These are phyloP conservation scores for Mergus octosetaceus DNA, from an alignment of 2,797 vertebrate genomes.

Conservation along the genomic window DNA sequence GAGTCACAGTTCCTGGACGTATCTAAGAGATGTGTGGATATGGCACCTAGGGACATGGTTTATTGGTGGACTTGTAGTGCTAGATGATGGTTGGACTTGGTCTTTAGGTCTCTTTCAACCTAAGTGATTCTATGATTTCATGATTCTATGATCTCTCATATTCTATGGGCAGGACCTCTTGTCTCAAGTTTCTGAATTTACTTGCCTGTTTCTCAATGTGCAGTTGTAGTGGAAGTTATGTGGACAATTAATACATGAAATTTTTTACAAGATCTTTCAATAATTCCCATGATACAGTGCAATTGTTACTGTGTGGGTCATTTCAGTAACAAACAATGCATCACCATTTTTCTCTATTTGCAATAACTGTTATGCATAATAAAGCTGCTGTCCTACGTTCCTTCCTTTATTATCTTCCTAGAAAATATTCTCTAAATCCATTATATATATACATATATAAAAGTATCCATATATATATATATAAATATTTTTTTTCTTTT, in stretches of 20 bases:
- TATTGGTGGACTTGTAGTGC: background rate
- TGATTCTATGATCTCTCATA: background rate
- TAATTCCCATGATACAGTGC: background rate
- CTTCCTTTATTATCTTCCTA: background rate
- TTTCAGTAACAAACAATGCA: background rate
- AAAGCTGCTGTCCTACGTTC: background rate
- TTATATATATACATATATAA: background rate
- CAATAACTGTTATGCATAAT: background rate
- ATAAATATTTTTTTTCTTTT: background rate
- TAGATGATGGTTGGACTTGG: background rate
- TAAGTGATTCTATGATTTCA: background rate
- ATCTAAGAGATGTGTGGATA: background rate
- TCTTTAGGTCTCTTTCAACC: background rate
- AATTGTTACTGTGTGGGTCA: background rate
- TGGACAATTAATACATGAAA: background rate
- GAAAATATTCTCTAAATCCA: background rate
- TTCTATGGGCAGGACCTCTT: background rate
- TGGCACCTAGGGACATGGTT: background rate
- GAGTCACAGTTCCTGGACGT: background rate
- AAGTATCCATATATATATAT: background rate
- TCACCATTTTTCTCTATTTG: background rate
- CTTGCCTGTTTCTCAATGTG: background rate
- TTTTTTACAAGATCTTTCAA: background rate
- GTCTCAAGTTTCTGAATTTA: background rate
- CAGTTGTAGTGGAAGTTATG: background rate